phyloP scores from a whole-genome alignment of 2,888 invertebrate species.

The Platycheirus rosarum region DNA sequence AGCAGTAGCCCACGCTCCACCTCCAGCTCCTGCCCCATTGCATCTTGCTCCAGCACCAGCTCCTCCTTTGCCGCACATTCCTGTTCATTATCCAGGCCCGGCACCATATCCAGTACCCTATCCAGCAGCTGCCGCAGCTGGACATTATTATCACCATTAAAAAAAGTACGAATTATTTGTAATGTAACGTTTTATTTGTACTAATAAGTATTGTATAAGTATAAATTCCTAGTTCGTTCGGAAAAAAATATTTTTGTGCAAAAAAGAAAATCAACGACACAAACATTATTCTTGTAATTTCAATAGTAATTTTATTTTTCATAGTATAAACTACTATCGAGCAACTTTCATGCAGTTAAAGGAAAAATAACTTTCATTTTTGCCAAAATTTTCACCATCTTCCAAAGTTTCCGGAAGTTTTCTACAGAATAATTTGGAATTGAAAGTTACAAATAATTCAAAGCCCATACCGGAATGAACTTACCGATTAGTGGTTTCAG shows the following conservation, averaged over 20 bases:
- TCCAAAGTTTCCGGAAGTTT: constrained; percentile 84
- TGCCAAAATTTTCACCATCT: constrained; percentile 85
- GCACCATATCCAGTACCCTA: no score
- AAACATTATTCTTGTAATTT: no score
- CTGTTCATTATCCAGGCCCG: constrained; percentile 19
- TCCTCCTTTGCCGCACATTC: constrained; percentile 43
- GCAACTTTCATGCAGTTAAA: constrained; percentile 80
- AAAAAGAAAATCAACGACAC: not conserved
- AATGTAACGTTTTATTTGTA: not conserved
- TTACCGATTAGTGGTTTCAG: constrained; percentile 84
- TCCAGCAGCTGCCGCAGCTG: constrained; percentile 21
- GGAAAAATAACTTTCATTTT: constrained; percentile 83
- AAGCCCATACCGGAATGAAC: not conserved
- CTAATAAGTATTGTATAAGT: no score
- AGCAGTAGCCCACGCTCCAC: constrained; percentile 76
- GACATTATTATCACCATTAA: constrained; percentile 42
- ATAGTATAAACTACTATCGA: not conserved
- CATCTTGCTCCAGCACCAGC: constrained; percentile 57
- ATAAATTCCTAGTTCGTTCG: constrained; percentile 49
- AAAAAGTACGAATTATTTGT: not conserved
- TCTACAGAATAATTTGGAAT: constrained; percentile 75
- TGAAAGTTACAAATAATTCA: not conserved
- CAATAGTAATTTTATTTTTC: no score
- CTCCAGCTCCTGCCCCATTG: constrained; percentile 72
- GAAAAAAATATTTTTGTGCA: not conserved